A percentile compares a stretch with the other conserved stretches of the same genome.
These are phyloP conservation scores for Sminthurides bifidus DNA, from an alignment of 1,140 invertebrate species.

Conservation along the genomic window DNA sequence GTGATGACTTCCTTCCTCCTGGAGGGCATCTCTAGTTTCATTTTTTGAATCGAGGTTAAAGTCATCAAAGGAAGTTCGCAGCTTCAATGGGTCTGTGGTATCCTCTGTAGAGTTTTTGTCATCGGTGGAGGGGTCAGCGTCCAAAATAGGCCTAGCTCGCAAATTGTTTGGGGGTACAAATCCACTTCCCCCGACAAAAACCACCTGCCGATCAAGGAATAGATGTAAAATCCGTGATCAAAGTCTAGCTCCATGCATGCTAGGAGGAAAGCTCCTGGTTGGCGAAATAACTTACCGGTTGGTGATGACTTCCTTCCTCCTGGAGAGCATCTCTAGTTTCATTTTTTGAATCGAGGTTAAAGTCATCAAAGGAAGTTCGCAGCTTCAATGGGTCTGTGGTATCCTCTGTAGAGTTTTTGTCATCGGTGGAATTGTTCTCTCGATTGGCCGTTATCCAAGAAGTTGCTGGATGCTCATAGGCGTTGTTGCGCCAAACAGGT, in stretches of 20 bases:
- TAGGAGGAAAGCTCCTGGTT: not conserved
- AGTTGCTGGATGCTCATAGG: too few relatives aligned
- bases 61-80: too few relatives aligned
- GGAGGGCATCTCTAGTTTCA: constrained; percentile 50
- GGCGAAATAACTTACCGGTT: constrained; percentile 45
- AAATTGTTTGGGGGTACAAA: constrained; percentile 46
- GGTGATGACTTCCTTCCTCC: constrained; percentile 53
- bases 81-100: too few relatives aligned
- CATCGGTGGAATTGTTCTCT: not conserved
- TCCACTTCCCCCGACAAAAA: constrained; percentile 52
- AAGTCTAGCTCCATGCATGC: too few relatives aligned
- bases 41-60: constrained; percentile 39
- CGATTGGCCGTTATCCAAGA: too few relatives aligned
- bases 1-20: constrained; percentile 53
- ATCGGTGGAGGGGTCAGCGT: constrained; percentile 40
- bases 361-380: too few relatives aligned
- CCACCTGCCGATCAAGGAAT: constrained; percentile 54
- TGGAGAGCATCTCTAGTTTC: constrained; percentile 51
- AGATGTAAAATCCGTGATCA: too few relatives aligned
- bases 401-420: not conserved
- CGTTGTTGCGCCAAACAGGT: constrained; percentile 2
- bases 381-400: too few relatives aligned
- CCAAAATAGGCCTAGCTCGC: constrained; percentile 41
- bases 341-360: constrained; percentile 39
- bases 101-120: not conserved